A percentile compares a stretch with the other conserved stretches of the same genome.
Conservation (phyloP, 2,888 invertebrate species). For the Epinotia brunnichana region DNA sequence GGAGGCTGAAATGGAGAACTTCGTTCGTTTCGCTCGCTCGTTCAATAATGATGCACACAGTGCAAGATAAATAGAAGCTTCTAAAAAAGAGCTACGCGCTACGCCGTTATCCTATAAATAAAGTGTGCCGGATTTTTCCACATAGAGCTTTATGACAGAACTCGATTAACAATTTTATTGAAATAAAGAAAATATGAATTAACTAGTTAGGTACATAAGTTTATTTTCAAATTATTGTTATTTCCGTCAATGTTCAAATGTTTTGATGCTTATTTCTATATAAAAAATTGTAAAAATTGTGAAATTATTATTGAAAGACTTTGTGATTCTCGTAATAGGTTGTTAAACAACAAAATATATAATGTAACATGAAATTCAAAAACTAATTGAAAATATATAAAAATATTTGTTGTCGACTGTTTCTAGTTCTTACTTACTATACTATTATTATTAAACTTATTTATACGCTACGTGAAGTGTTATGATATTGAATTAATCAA, state of each 20-base stretch:
- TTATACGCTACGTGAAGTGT: constrained; percentile 6
- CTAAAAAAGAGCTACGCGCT: no score
- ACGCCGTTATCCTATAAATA: no score
- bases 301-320: constrained; percentile 42
- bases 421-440: constrained; percentile 36
- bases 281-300: constrained; percentile 32
- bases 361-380: constrained; percentile 31
- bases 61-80: no score
- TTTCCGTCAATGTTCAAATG: constrained; percentile 35
- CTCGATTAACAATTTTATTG: background rate
- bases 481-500: constrained; percentile 9
- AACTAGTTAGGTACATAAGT: constrained; percentile 11
- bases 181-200: constrained; percentile 3
- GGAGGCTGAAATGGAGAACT: no score
- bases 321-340: constrained; percentile 42
- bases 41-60: no score
- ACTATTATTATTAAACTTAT: constrained; percentile 27
- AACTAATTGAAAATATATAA: constrained; percentile 31
- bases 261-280: constrained; percentile 31
- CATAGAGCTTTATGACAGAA: background rate
- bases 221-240: constrained; percentile 22
- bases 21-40: no score
- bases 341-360: constrained; percentile 41
- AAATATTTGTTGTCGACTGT: constrained; percentile 39
- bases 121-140: no score